Evolutionary conservation across 2,113 vertebrate genomes (phyloP).

Genomic region (Pelmatolapia mariae): DNA sequence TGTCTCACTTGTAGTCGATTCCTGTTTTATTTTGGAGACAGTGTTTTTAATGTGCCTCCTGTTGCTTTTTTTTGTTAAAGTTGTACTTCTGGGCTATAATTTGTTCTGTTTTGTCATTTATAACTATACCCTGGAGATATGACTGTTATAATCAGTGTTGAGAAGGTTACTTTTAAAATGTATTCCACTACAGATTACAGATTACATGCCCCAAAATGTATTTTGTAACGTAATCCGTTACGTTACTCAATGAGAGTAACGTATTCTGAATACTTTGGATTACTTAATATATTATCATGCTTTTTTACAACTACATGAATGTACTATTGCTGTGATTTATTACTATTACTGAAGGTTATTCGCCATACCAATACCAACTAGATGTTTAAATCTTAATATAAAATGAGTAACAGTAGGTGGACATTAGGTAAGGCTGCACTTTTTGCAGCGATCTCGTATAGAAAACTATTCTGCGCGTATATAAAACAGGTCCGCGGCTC

Average conservation of each 20-base stretch:
- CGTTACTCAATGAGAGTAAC: accelerated
- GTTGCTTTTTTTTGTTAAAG: background rate
- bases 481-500: background rate
- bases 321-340: background rate
- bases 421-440: background rate
- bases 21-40: background rate
- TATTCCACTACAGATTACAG: background rate
- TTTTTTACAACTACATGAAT: background rate
- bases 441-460: background rate
- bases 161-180: background rate
- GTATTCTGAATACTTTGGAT: background rate
- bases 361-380: accelerated
- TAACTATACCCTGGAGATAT: background rate
- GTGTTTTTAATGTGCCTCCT: background rate
- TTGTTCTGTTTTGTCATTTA: background rate
- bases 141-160: background rate
- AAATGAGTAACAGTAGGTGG: background rate
- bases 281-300: background rate
- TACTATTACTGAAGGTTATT: accelerated
- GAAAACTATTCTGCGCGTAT: background rate
- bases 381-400: background rate
- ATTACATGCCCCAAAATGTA: background rate
- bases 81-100: background rate
- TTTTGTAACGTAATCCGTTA: accelerated
- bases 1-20: background rate